A percentile compares a stretch with the other conserved stretches of the same genome.
Evolutionary conservation across 1,140 invertebrate genomes (phyloP).

Genomic region (Drosophila dunni): DNA sequence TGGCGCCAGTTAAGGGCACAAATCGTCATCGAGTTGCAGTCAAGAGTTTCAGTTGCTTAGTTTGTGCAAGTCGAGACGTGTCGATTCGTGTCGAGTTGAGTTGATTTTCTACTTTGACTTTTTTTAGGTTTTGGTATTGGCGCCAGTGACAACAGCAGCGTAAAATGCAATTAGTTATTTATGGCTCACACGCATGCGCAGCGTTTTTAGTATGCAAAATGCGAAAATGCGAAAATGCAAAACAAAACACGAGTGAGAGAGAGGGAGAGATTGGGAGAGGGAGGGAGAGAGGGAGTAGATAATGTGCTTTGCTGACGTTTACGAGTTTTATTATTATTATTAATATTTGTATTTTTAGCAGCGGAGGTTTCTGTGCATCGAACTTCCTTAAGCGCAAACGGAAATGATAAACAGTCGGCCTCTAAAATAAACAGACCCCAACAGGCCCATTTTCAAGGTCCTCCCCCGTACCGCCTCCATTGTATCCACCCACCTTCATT

Average conservation of each 20-base stretch:
- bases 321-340: conserved; percentile 7
- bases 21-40: conserved; percentile 3
- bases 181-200: conserved; percentile 71
- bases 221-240: conserved; percentile 44
- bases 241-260: conserved; percentile 1
- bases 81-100: background rate
- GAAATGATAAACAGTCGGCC: conserved; percentile 67
- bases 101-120: conserved; percentile 6
- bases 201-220: conserved; percentile 68
- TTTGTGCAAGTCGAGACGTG: background rate
- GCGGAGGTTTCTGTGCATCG: conserved; percentile 17
- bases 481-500: conserved; percentile 10
- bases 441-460: conserved; percentile 52
- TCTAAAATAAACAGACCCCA: conserved; percentile 41
- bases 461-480: conserved; percentile 3
- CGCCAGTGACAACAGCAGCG: conserved; percentile 53
- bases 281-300: conserved; percentile 4
- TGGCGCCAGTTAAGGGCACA: conserved; percentile 55
- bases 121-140: conserved; percentile 11
- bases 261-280: background rate
- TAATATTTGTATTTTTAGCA: conserved; percentile 53
- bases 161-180: conserved; percentile 76
- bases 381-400: conserved; percentile 71
- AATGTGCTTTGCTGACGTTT: conserved; percentile 27
- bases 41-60: background rate